Evolutionary conservation across 2,113 vertebrate species (phyloP).

Genomic region (Mellivora capensis): DNA sequence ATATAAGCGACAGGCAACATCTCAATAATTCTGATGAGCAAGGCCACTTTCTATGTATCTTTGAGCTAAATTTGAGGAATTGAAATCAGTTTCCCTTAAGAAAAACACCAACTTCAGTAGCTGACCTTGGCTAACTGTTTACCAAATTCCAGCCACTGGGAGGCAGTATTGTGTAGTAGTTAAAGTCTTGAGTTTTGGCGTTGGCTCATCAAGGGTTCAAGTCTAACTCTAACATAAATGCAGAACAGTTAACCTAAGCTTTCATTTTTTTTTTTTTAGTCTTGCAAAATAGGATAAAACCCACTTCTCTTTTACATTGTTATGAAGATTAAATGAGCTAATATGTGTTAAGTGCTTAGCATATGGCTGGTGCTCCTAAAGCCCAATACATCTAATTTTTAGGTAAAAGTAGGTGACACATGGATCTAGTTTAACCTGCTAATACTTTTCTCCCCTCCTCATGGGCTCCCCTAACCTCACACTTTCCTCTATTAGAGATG

Average conservation of each 20-base stretch:
- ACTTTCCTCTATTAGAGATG: neutral
- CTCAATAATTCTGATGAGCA: neutral
- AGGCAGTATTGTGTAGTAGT: conserved; percentile 63
- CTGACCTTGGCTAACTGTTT: neutral
- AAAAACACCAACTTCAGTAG: neutral
- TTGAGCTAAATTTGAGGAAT: neutral
- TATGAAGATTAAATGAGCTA: conserved; percentile 54
- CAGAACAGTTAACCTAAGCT: neutral
- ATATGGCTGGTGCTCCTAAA: neutral
- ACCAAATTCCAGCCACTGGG: conserved; percentile 58
- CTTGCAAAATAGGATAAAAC: neutral
- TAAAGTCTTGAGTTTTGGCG: neutral
- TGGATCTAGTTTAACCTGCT: neutral
- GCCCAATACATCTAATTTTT: neutral
- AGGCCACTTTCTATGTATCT: neutral
- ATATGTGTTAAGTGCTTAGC: neutral
- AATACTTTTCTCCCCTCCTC: neutral
- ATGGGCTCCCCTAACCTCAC: neutral
- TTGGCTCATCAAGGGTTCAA: conserved; percentile 22
- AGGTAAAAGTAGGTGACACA: neutral
- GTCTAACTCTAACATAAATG: neutral
- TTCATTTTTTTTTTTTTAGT: neutral
- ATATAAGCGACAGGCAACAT: neutral
- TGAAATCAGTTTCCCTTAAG: neutral
- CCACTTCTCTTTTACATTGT: neutral